Evolutionary conservation across 2,113 vertebrate genomes (phyloP), one percentile per base, ranked within the genome.

Genomic region (Verasper variegatus): DNA sequence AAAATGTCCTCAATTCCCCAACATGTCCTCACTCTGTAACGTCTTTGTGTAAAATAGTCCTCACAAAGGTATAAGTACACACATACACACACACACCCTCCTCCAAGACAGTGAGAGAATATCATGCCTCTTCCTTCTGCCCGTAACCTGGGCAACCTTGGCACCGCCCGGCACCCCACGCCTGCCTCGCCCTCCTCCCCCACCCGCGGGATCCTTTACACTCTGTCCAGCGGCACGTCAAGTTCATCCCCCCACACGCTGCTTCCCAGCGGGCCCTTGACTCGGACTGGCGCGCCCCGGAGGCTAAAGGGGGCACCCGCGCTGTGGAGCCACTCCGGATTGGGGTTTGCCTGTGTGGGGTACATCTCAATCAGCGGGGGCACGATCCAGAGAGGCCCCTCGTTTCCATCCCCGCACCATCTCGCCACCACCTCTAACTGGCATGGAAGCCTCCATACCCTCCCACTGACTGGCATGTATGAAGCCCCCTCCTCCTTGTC

Each of bases 331-430:
- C 88, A 91, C 78, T 80, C 86, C 64, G 15, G 82, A 66, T 86
- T 59, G 20, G 87, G 92, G 88, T 88, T 91, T 67, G 84, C 84
- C 88, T 89, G 92, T 89, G 93, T 89, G 89, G 93, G 94, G 95
- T 95, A 97, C 95, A 94, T 96, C 96, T 97, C 96, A 97, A 97
- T 99, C 96, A 95, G 93, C 94, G 57, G 95, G 96, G 92, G 93
- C 80, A 84, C 81, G 26, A 74, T 82, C 91, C 91, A 89, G 74
- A 15, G 72, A 78, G 86, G 86, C 91, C 83, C 83, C 77, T 67
- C 49, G 78, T 85, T 31, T 9, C 81, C 75, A 83, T 74, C 76
- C 51, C 81, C 35, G 79, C 76, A 63, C 82, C 83, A 76, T 57
- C 80, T 84, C 86, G 15, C 62, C 74, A 70, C 71, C 80, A 77